A percentile compares a stretch with the other conserved stretches of the same genome.
phyloP scores from a whole-genome alignment of 2,888 invertebrate genomes.

The Congeria kusceri region DNA sequence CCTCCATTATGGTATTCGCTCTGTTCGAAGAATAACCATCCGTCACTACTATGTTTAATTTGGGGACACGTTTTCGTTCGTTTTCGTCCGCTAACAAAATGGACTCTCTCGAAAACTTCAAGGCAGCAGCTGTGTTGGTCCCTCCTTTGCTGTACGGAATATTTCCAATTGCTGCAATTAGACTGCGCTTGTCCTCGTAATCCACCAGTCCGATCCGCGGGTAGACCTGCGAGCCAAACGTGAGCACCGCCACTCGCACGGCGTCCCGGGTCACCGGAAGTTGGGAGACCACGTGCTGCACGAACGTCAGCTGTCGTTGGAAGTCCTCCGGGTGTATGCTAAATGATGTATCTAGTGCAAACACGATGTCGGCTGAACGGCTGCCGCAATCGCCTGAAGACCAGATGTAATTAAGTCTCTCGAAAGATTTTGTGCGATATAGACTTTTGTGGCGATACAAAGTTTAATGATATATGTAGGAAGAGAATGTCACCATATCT shows the following conservation, averaged over 20 bases:
- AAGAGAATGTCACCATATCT: too few species aligned
- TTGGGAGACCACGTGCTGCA: slow-evolving; percentile 62
- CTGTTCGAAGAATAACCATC: slow-evolving; percentile 69
- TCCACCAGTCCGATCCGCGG: slow-evolving; percentile 49
- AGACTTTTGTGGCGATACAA: too few species aligned
- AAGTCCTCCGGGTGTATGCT: slow-evolving; percentile 74
- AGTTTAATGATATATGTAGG: too few species aligned
- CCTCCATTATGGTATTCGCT: slow-evolving; percentile 50
- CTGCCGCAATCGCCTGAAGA: slow-evolving; percentile 44
- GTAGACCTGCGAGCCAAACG: slow-evolving; percentile 51
- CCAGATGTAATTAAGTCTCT: too few species aligned
- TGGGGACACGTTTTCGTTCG: slow-evolving; percentile 64
- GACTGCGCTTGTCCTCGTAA: slow-evolving; percentile 19
- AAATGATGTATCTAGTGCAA: slow-evolving; percentile 64
- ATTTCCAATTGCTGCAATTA: slow-evolving; percentile 41
- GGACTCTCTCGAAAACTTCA: slow-evolving; percentile 53
- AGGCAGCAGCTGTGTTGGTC: slow-evolving; percentile 58
- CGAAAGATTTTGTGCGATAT: too few species aligned
- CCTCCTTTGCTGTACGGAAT: slow-evolving; percentile 48
- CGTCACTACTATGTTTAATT: slow-evolving; percentile 74
- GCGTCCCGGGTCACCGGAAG: slow-evolving; percentile 63
- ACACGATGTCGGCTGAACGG: slow-evolving; percentile 62
- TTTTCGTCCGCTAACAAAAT: slow-evolving; percentile 55
- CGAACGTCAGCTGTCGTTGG: slow-evolving; percentile 69
- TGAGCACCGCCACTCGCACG: slow-evolving; percentile 62